Conservation (phyloP, 2,113 vertebrate genomes). For the Megaceryle torquata region DNA sequence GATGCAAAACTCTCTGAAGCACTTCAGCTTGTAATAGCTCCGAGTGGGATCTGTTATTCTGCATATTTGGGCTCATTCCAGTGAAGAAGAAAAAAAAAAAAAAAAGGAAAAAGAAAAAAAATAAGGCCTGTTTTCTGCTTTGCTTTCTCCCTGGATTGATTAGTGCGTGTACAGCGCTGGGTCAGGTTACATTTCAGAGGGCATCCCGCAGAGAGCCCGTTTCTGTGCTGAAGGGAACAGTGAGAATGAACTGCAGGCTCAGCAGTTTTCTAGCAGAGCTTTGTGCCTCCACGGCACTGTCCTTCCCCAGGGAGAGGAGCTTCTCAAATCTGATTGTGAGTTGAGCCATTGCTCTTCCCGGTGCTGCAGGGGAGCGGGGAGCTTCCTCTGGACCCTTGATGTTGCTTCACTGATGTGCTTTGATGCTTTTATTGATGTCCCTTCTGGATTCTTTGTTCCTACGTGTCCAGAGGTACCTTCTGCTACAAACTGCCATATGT, state of each 20-base stretch:
- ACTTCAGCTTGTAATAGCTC: background rate
- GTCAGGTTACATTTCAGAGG: conserved; percentile 27
- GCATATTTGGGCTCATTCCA: conserved; percentile 49
- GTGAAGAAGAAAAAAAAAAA: background rate
- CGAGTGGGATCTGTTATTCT: conserved; percentile 35
- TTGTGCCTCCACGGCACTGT: background rate
- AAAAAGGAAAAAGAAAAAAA: background rate
- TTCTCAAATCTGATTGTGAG: background rate
- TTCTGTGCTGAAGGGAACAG: background rate
- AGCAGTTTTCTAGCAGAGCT: conserved; percentile 27
- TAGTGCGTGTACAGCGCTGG: background rate
- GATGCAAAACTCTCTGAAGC: conserved; percentile 24
- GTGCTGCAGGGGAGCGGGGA: accelerated
- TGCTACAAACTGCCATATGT: background rate
- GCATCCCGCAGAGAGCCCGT: conserved; percentile 16
- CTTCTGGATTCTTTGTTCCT: background rate
- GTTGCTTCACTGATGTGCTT: background rate
- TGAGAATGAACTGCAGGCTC: background rate
- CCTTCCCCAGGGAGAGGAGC: background rate
- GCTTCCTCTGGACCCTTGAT: background rate
- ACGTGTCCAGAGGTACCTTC: background rate
- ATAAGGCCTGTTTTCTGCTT: background rate
- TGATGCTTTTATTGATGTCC: background rate
- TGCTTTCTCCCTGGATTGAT: conserved; percentile 11
- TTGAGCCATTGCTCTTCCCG: background rate